Percentiles rank a stretch among this genome's conserved stretches.
Evolutionary conservation across 2,888 invertebrate genomes (phyloP).

Genomic region (Athalia cordata): DNA sequence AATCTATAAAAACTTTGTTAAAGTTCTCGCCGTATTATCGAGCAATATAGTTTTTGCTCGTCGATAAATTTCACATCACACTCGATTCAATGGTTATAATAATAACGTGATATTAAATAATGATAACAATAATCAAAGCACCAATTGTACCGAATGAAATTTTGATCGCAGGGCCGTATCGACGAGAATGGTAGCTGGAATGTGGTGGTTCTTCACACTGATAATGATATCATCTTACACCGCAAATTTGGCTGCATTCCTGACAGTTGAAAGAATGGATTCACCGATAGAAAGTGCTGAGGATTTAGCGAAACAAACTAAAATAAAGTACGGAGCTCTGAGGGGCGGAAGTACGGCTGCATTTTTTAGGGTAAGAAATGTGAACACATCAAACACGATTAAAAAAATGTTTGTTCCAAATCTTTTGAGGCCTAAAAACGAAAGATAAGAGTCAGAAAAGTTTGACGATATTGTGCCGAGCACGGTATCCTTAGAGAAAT

Average conservation of each 20-base stretch:
- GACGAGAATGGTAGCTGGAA: conserved; percentile 90
- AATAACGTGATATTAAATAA: too few relatives aligned
- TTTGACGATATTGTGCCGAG: not conserved
- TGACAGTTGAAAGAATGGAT: conserved; percentile 92
- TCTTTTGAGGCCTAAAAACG: not conserved
- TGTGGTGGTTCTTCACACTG: conserved; percentile 96
- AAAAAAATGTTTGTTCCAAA: not conserved
- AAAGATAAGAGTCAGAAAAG: not conserved
- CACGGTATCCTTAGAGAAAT: not conserved
- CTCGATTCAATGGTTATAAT: too few relatives aligned
- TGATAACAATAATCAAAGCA: not conserved
- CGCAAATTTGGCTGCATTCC: conserved; percentile 94
- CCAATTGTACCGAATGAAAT: conserved; percentile 36
- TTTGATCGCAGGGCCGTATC: conserved; percentile 84
- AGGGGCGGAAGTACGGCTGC: conserved; percentile 90
- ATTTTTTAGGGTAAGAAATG: conserved; percentile 86
- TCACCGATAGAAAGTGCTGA: conserved; percentile 93
- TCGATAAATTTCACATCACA: too few relatives aligned
- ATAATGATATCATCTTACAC: conserved; percentile 96
- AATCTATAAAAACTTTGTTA: too few relatives aligned
- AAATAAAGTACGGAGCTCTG: conserved; percentile 97
- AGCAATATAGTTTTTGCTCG: too few relatives aligned
- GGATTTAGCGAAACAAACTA: conserved; percentile 94
- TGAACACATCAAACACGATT: not conserved
- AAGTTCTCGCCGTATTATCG: too few relatives aligned